These are phyloP conservation scores for Amaurobius ferox DNA, from an alignment of 2,888 invertebrate species.

Conservation along the genomic window DNA sequence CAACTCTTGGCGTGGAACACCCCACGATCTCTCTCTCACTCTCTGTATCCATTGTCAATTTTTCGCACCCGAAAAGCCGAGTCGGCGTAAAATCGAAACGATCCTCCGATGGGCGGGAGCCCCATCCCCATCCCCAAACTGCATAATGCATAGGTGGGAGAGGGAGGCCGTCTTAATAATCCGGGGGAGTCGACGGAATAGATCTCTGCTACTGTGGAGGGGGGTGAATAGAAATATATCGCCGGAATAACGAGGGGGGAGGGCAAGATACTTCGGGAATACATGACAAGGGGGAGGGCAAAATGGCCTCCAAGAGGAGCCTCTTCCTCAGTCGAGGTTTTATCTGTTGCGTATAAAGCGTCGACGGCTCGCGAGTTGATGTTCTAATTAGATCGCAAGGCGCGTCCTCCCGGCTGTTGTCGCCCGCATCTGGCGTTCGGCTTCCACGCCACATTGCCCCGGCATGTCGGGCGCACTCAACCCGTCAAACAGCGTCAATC, in stretches of 20 bases:
- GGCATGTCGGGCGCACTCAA: conserved; percentile 73
- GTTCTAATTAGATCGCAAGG: conserved; percentile 67
- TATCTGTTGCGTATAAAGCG: conserved; percentile 69
- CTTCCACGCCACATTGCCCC: conserved; percentile 67
- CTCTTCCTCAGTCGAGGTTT: conserved; percentile 49
- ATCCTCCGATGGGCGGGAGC: conserved; percentile 66
- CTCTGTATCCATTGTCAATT: conserved; percentile 69
- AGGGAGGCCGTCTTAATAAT: conserved; percentile 52
- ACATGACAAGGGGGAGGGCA: conserved; percentile 44
- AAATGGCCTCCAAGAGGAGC: conserved; percentile 62
- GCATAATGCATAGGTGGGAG: conserved; percentile 48
- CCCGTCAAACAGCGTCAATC: conserved; percentile 74
- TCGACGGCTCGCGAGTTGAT: conserved; percentile 43
- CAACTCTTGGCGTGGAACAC: not conserved
- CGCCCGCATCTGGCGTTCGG: conserved; percentile 46
- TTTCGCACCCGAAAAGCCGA: conserved; percentile 65
- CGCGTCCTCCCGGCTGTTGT: conserved; percentile 53
- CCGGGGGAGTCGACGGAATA: conserved; percentile 13
- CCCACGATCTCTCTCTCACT: not conserved
- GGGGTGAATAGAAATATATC: conserved; percentile 14
- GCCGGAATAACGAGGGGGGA: conserved; percentile 6
- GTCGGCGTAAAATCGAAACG: conserved; percentile 61
- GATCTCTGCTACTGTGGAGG: conserved; percentile 2
- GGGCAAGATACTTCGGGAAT: conserved; percentile 27
- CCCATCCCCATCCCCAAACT: conserved; percentile 17